Base-by-base conservation (phyloP, 2,888 invertebrate species). In the Drosophila kokeensis region DNA sequence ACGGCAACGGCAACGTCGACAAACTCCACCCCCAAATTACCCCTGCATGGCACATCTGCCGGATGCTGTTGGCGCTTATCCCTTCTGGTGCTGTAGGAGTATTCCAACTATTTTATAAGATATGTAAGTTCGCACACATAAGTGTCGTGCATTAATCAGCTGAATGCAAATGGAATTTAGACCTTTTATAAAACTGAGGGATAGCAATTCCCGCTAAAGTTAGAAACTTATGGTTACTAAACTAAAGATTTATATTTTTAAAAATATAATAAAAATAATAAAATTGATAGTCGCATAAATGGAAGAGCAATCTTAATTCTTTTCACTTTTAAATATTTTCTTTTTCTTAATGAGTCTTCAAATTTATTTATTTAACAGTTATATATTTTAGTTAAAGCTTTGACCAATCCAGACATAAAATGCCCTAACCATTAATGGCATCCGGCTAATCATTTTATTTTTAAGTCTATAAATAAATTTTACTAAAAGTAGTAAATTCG, bases 21-120 rank as follows among this genome's bases (percentile, higher is more conserved):
- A 34, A 10, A 40, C n/a, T 18, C 57, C 58, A 32, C 48, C 55
- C 27, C 15, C 13, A 29, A 63, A 13, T 45, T 38, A 21, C 45
- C 52, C 38, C 45, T 24, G 8, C 74, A 71, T 49, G 70, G 63
- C 82, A 81, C 69, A 81, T 81, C 81, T 84, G 85, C 74, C 82
- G 85, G 82, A 81, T 81, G 79, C 82, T 82, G 66, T 60, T 69
- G 50, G 62, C 69, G 48, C 69, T 79, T 77, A 69, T 53, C 24
- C 67, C 50, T 49, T 36, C 55, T 32, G 45, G 42, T 40, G 29
- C 40, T 42, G 18, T 40, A 62, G 48, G 65, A 45, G 73, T 53
- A 77, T 60, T 62, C 36, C 58, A 48, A 65, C 76, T 81, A 81
- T 81, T 71, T 65, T 45, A 62, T 57, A 42, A 42, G 72, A 55